Percentiles rank a stretch among this genome's conserved stretches.
Conservation (phyloP, 2,797 vertebrate genomes). For the Adelosebastes latens region DNA sequence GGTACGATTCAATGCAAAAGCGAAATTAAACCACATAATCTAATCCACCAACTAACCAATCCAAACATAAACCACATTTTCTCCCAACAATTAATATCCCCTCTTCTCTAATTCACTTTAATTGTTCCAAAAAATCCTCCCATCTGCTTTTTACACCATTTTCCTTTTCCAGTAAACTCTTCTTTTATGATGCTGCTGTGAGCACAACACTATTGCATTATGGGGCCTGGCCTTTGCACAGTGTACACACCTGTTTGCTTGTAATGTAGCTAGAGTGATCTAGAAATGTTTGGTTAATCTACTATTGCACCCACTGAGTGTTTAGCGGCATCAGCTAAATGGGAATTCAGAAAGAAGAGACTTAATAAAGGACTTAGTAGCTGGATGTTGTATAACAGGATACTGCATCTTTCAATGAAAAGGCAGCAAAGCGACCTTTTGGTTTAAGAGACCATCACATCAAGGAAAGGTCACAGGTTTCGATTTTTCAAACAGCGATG, state of each 20-base stretch:
- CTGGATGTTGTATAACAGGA: background rate
- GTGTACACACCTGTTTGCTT: background rate
- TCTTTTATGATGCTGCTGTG: background rate
- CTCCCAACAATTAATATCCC: background rate
- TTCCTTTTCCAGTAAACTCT: background rate
- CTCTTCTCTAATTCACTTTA: background rate
- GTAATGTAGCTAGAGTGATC: background rate
- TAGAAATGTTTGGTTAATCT: background rate
- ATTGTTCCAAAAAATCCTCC: background rate
- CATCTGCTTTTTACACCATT: background rate
- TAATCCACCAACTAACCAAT: background rate
- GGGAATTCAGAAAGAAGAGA: background rate
- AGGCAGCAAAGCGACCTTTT: conserved; percentile 5
- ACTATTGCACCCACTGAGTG: background rate
- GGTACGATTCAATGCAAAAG: background rate
- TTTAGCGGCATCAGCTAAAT: background rate
- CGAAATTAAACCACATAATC: background rate
- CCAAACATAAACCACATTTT: background rate
- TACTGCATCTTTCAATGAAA: conserved; percentile 1
- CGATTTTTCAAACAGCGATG: conserved; percentile 5
- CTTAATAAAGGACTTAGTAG: background rate
- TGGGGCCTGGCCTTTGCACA: background rate
- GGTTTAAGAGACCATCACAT: conserved; percentile 3
- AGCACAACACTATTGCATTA: background rate
- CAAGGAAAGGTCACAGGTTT: conserved; percentile 28